A percentile compares a stretch with the other conserved stretches of the same genome.
These are phyloP conservation scores for Drosophila parabipectinata DNA, from an alignment of 1,140 invertebrate species.

Conservation along the genomic window DNA sequence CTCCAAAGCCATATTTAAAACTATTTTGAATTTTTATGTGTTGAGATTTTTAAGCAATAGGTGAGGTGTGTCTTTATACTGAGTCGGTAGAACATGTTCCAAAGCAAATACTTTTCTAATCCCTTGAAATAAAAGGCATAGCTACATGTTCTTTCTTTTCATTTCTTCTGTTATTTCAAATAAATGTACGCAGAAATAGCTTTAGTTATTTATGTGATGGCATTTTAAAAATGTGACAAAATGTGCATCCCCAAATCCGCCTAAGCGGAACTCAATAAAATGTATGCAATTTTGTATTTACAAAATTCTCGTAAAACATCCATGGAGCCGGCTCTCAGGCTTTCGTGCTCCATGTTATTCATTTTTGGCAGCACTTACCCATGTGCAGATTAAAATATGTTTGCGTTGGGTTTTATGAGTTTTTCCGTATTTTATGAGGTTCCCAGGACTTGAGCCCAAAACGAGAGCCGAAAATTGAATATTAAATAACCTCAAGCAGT, in stretches of 20 bases:
- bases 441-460: constrained; percentile 12
- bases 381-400: constrained; percentile 60
- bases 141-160: background rate
- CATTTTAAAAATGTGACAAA: background rate
- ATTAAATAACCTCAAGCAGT: constrained; percentile 55
- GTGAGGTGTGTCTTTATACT: too few relatives aligned
- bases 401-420: constrained; percentile 63
- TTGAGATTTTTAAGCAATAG: background rate
- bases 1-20: constrained; percentile 85
- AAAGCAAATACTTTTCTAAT: background rate
- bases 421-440: constrained; percentile 47
- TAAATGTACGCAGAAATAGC: background rate
- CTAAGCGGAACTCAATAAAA: constrained; percentile 37
- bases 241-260: background rate
- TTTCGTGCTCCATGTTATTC: background rate
- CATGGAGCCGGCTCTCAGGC: constrained; percentile 6
- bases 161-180: background rate
- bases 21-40: background rate
- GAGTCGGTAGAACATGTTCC: background rate
- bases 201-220: background rate
- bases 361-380: constrained; percentile 5
- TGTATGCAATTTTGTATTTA: constrained; percentile 30
- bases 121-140: background rate
- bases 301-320: constrained; percentile 44
- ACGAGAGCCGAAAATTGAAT: constrained; percentile 62